These are phyloP conservation scores for Tubulanus polymorphus DNA, from an alignment of 2,888 invertebrate genomes.

Conservation along the genomic window DNA sequence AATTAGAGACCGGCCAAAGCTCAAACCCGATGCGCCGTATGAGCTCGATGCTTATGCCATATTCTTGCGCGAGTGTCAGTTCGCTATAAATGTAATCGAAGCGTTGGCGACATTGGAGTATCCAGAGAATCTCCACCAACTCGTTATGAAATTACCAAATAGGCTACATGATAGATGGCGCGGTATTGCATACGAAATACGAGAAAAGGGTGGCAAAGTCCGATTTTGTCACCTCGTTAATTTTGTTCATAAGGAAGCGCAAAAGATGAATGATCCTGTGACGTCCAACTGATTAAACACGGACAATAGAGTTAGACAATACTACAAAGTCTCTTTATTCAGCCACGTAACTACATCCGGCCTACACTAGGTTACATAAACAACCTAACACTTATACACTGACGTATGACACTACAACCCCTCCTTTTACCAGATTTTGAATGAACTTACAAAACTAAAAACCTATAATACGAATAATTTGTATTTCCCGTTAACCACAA, in stretches of 20 bases:
- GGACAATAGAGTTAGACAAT: no score
- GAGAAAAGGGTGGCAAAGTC: not conserved
- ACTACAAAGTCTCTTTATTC: no score
- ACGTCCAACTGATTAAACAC: no score
- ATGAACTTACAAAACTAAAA: no score
- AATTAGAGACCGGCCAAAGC: not conserved
- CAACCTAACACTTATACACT: no score
- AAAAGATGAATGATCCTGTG: not conserved
- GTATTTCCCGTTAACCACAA: no score
- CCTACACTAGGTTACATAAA: no score
- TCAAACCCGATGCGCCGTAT: not conserved
- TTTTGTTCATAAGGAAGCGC: not conserved
- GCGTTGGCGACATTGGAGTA: not conserved
- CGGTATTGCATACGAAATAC: not conserved
- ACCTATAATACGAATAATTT: no score
- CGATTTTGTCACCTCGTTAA: not conserved
- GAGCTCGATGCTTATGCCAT: not conserved
- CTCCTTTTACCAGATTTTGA: no score
- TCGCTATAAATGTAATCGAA: not conserved
- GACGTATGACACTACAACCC: no score
- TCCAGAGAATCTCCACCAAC: not conserved
- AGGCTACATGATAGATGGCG: constrained; percentile 1
- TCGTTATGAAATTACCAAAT: not conserved
- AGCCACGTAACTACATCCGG: no score
- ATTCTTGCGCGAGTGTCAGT: not conserved